Evolutionary conservation across 1,140 invertebrate genomes (phyloP), one percentile per base, ranked within the genome.

Genomic region (Heliconius hermathena): DNA sequence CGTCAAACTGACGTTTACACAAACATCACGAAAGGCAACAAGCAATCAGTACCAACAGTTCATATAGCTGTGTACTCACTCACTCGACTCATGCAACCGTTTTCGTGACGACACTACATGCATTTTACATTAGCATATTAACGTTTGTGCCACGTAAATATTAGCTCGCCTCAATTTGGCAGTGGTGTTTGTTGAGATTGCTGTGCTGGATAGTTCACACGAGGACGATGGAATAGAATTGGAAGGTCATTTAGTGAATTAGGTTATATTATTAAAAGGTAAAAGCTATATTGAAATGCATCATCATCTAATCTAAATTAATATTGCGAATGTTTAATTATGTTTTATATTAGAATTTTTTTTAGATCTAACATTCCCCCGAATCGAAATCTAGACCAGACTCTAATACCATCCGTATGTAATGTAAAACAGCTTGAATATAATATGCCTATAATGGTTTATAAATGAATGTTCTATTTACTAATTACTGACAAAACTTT

Each of bases 101-200:
- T 66, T 66, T 66, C 60, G 60, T 66, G 60, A 66, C 22, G 11
- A 66, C 13, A 16, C 22, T 26, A 66, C 60, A 66, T 66, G 60
- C 60, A 66, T 66, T 66, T 29, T 66, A 66, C 60, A 66, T 66
- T 66, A 66, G 26, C 60, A 66, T 66, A 66, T 66, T 66, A 66
- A 18, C 60, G 26, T 66, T 36, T 66, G 26, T 66, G 26, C 8
- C 60, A 66, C 13, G 22, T 66, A 66, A 66, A 66, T 66, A 66
- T 66, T 66, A 66, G 60, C 60, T 29, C 11, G 3, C 13, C 60
- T 29, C 60, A 66, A 66, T 66, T 66, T 66, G 60, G 22, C 26
- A 13, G 60, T 29, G 11, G 29, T 66, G 26, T 26, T 29, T 29
- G 26, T 60, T 26, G 57, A 60, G 57, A 60, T 26, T 60, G n/a